Evolutionary conservation across 1,140 invertebrate species (phyloP).

Genomic region (Phortica variegata): DNA sequence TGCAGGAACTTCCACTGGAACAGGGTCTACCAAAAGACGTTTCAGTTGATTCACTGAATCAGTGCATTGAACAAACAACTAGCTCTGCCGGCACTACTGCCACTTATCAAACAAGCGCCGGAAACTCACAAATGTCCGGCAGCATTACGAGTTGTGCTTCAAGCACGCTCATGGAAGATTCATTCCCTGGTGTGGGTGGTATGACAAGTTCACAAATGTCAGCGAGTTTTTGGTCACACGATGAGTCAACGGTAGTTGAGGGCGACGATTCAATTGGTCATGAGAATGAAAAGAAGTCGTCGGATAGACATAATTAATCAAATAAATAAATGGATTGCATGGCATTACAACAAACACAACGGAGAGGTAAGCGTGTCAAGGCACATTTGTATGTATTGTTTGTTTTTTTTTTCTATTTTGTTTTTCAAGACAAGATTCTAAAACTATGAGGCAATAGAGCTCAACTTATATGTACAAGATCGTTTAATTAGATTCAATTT

Average conservation of each 20-base stretch:
- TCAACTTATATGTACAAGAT: too few relatives aligned
- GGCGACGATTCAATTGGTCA: conserved; percentile 20
- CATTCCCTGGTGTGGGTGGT: conserved; percentile 42
- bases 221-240: conserved; percentile 46
- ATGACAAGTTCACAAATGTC: conserved; percentile 48
- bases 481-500: too few relatives aligned
- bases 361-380: conserved; percentile 11
- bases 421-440: conserved; percentile 16
- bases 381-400: too few relatives aligned
- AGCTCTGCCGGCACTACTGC: conserved; percentile 78
- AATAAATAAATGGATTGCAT: conserved; percentile 5
- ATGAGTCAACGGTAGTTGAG: conserved; percentile 44
- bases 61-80: conserved; percentile 57
- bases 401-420: conserved; percentile 31
- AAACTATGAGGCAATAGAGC: conserved; percentile 31
- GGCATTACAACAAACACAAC: too few relatives aligned
- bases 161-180: conserved; percentile 55
- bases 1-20: conserved; percentile 26
- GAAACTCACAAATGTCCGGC: conserved; percentile 78
- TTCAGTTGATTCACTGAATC: conserved; percentile 48
- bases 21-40: conserved; percentile 46
- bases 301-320: too few relatives aligned
- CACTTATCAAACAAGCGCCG: conserved; percentile 76
- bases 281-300: conserved; percentile 22
- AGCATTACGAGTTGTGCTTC: conserved; percentile 69